Base-by-base conservation (phyloP, 2,888 invertebrate species). In the Margaritifera margaritifera region DNA sequence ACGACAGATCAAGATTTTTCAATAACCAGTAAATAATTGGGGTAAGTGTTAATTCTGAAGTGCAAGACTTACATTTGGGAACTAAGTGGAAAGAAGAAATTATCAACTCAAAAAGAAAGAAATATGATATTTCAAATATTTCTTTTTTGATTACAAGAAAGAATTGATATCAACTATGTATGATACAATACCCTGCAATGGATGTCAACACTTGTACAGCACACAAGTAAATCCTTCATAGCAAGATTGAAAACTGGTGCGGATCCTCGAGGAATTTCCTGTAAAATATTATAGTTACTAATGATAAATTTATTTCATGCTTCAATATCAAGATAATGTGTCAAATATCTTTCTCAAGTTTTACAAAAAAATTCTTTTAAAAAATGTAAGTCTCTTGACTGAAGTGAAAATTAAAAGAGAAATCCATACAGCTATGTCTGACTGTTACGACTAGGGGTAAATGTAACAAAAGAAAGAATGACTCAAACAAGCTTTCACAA, bases 241-340 rank as follows among this genome's bases (percentile, higher is more conserved):
- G 95, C 94, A 62, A 95, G 92, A 31, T 94, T 95, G 84, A 92
- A 95, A 1, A 97, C 93, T 0, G 97, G 96, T 83, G 93, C 93
- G 0, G 92, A 92, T 6, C 93, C 93, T 66, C 93, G 92, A 0
- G 96, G 96, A 79, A 97, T 93, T 0, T 94, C 91, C 81, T 92
- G 72, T 8, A 80, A 74, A 72, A 18, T 27, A 25, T 11, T 56
- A 56, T 3, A 15, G 24, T 18, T 24, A 56, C 22, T 19, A 22
- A 25, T 24, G 4, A 22, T 18, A 56, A 1, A 22, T 22, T 56
- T 56, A 22, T 24, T 11, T 24, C 55, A 22, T 22, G 55, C 55
- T 24, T 55, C 22, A 8, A 56, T 56, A 25, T 24, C 15, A 42
- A 3, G 42, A 42, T 42, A 42, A 42, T 42, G 42, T 42, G 42